Conservation (phyloP, 2,888 invertebrate genomes). For the Cylindroiulus punctatus region DNA sequence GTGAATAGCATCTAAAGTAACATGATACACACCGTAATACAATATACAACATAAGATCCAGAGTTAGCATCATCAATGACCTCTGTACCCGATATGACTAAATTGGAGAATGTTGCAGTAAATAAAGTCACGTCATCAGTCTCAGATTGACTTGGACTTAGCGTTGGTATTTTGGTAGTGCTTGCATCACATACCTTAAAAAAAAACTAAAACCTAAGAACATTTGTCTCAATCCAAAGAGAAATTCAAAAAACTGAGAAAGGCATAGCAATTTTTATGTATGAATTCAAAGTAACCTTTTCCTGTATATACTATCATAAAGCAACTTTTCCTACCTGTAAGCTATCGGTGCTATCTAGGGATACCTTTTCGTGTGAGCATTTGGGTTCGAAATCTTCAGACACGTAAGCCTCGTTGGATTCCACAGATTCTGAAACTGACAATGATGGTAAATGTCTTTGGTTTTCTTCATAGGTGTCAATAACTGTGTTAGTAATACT, state of each 20-base stretch:
- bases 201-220: neutral
- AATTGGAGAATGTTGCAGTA: conserved; percentile 61
- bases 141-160: neutral
- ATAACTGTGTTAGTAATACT: conserved; percentile 10
- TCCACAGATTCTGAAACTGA: conserved; percentile 1
- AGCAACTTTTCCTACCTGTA: neutral
- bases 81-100: conserved; percentile 64
- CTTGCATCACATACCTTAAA: neutral
- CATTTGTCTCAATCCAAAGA: too few relatives aligned
- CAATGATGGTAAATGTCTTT: neutral
- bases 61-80: conserved; percentile 62
- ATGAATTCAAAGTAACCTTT: too few relatives aligned
- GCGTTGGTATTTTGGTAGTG: neutral
- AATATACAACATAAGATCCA: conserved; percentile 64
- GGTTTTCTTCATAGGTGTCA: neutral
- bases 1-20: neutral
- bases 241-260: too few relatives aligned
- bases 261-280: too few relatives aligned
- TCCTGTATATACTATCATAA: too few relatives aligned
- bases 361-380: neutral
- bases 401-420: neutral
- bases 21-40: conserved; percentile 62
- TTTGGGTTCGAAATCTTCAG: neutral
- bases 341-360: neutral
- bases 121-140: neutral